These are phyloP conservation scores for Lysiphlebus fabarum DNA, from an alignment of 1,140 invertebrate species.

Conservation along the genomic window DNA sequence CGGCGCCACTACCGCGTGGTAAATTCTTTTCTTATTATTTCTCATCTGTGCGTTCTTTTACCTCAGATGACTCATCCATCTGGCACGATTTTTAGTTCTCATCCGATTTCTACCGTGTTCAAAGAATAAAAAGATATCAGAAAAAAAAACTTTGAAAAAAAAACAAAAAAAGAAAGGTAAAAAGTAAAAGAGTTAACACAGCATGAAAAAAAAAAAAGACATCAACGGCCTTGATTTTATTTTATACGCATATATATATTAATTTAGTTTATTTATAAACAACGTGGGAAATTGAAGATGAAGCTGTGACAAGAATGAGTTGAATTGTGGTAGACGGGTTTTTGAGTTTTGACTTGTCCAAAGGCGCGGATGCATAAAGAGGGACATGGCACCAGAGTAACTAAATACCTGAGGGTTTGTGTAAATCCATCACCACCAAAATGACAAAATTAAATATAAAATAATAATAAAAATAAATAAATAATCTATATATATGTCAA, in stretches of 20 bases:
- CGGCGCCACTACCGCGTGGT: constrained; percentile 20
- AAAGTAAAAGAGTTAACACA: no score
- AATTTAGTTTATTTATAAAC: background rate
- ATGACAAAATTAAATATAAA: no score
- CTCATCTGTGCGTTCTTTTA: constrained; percentile 33
- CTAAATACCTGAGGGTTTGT: constrained; percentile 33
- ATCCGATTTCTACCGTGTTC: constrained; percentile 17
- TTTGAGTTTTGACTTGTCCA: constrained; percentile 46
- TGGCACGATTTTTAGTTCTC: constrained; percentile 20
- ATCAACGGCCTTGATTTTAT: background rate
- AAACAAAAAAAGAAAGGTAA: no score
- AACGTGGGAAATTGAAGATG: constrained; percentile 15
- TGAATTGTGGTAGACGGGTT: constrained; percentile 35
- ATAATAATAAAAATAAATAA: background rate
- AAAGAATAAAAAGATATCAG: no score
- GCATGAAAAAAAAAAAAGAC: no score
- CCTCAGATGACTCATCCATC: constrained; percentile 18
- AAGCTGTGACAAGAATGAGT: constrained; percentile 23
- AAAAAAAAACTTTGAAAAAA: no score
- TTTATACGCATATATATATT: constrained; percentile 10
- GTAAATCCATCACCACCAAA: no score
- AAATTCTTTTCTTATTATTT: constrained; percentile 16
- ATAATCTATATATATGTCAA: constrained; percentile 12
- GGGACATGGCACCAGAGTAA: constrained; percentile 51
- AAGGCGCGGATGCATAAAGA: constrained; percentile 53